A percentile compares a stretch with the other conserved stretches of the same genome.
Conservation (phyloP, 2,797 vertebrate genomes). For the Fringilla coelebs region DNA sequence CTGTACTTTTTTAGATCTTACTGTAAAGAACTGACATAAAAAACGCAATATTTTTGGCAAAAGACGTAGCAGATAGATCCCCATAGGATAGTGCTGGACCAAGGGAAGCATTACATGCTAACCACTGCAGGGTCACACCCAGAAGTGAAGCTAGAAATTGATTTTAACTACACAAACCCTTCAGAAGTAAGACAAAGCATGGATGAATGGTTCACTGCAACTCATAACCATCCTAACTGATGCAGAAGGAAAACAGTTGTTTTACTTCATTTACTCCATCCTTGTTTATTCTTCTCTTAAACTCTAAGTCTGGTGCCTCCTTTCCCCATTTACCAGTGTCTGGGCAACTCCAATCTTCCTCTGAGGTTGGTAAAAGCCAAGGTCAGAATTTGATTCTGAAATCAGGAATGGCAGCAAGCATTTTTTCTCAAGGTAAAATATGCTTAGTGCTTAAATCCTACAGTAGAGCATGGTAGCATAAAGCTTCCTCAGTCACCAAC, state of each 20-base stretch:
- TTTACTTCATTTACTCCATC: background rate
- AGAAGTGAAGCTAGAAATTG: background rate
- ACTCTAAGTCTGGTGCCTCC: background rate
- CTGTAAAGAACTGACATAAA: background rate
- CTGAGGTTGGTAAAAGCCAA: background rate
- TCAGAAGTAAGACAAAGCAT: background rate
- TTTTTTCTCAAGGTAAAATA: slow-evolving; percentile 9
- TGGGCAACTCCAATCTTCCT: background rate
- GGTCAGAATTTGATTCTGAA: background rate
- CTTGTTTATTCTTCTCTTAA: background rate
- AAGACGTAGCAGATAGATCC: background rate
- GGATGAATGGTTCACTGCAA: background rate
- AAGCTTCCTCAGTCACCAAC: background rate
- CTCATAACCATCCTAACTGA: background rate
- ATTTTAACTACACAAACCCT: background rate
- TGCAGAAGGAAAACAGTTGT: background rate
- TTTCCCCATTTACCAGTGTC: background rate
- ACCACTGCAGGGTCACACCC: background rate
- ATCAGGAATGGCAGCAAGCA: background rate
- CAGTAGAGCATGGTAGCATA: background rate
- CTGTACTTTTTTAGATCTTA: background rate
- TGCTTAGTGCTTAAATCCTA: background rate
- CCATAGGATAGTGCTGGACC: background rate
- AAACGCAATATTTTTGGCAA: accelerated
- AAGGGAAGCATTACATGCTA: background rate